Evolutionary conservation across 2,888 invertebrate genomes (phyloP), one percentile per base, ranked within the genome.

Genomic region (Trissolcus japonicus): DNA sequence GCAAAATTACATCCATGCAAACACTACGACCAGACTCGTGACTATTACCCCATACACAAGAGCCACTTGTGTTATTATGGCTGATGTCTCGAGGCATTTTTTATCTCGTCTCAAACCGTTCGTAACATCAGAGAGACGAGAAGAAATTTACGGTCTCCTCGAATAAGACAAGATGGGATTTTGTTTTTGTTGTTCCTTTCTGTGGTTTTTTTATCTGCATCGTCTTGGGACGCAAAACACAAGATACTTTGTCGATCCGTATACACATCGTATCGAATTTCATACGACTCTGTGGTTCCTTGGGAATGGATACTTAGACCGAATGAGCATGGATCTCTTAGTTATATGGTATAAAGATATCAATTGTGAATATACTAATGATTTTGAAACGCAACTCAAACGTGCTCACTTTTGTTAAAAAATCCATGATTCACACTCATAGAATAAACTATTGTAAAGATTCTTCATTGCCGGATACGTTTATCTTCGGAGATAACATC

Each of bases 251-350:
- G 79, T 78, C 76, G 81, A 81, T 82, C 74, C 69, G 67, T 71
- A 76, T 78, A 81, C 76, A 77, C 80, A 84, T 85, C 83, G 86
- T 84, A 83, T 87, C 86, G 84, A 82, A 86, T 87, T 87, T 86
- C 87, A 85, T 83, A 80, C 83, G 81, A 80, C 81, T 82, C 82
- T 86, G 86, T 83, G 87, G 86, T 86, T 85, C 86, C 81, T 82
- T 81, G 83, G 84, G 83, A 86, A 86, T 84, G 84, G 85, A 87
- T 86, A 87, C 85, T 81, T 72, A 80, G 83, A 35, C 35, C 35
- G 35, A 77, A 77, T 77, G 72, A 72, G 60, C 77, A 60, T 68
- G 72, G 67, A 60, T 59, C 67, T 77, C 56, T 59, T 62, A 72
- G 57, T 76, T 72, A 76, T 35, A 35, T 9, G 9, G 35, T 35